Evolutionary conservation across 2,888 invertebrate species (phyloP), one percentile per base, ranked within the genome.

Genomic region (Orchesellides sinensis): DNA sequence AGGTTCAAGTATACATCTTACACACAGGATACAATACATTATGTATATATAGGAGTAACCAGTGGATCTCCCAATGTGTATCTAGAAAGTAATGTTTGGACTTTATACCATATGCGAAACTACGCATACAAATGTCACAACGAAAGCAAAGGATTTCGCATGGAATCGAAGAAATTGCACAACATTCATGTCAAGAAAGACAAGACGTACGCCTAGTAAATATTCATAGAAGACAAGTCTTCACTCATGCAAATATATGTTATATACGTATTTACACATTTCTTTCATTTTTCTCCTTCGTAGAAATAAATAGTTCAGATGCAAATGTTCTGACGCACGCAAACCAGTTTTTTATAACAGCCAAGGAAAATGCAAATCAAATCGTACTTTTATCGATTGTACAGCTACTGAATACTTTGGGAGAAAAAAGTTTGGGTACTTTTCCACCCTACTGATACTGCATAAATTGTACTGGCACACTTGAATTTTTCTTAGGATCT

Each of bases 341-440:
- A n/a, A n/a, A n/a, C n/a, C n/a, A n/a, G n/a, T n/a, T n/a, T n/a
- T n/a, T n/a, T n/a, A n/a, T n/a, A n/a, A n/a, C n/a, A n/a, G n/a
- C n/a, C n/a, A n/a, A 54, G 17, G 61, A 61, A 74, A 70, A 78
- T 78, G 69, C 63, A 78, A 78, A 78, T 78, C 78, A 29, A 70
- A 78, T 78, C 68, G 47, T 32, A 63, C 23, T 68, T 78, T 69
- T 78, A 78, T 78, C 77, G 77, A 78, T 78, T 78, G 74, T 29
- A 73, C 40, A 27, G 8, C 29, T 12, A 49, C 32, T 4, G 52
- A 52, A 17, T 21, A 21, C 19, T 21, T 52, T 8, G 21, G 21
- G 52, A 52, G 12, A 52, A 52, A 52, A 52, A 40, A 40, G 40
- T 40, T 10, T 10, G n/a, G 40, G 40, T n/a, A 40, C 40, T 40